Evolutionary conservation across 2,113 vertebrate genomes (phyloP).

Genomic region (Caracal caracal): DNA sequence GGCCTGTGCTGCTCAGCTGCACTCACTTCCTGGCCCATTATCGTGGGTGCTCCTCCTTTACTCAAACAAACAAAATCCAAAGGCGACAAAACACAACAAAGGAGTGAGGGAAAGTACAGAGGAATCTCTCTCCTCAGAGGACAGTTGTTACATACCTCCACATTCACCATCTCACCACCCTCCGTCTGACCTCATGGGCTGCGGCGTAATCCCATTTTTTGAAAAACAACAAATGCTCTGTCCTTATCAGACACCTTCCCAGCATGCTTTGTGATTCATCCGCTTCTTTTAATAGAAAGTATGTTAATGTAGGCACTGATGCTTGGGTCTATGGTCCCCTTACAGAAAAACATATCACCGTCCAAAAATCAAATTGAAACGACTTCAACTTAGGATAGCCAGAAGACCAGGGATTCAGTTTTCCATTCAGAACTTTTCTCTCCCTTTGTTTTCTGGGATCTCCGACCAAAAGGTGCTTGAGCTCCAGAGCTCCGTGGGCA

Average conservation of each 20-base stretch:
- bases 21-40: not conserved
- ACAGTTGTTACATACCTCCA: not conserved
- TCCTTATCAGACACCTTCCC: not conserved
- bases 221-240: not conserved
- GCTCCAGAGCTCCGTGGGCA: not conserved
- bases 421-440: not conserved
- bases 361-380: not conserved
- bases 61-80: not conserved
- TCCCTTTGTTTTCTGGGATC: not conserved
- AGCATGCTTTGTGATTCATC: not conserved
- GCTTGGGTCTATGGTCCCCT: not conserved
- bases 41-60: not conserved
- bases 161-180: not conserved
- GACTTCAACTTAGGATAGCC: not conserved
- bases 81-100: not conserved
- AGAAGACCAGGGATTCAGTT: not conserved
- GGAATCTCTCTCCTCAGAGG: not conserved
- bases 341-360: not conserved
- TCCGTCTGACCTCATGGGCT: not conserved
- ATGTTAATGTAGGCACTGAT: not conserved
- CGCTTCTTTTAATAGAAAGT: not conserved
- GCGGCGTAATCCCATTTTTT: not conserved
- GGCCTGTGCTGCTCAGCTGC: accelerated
- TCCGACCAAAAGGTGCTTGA: not conserved
- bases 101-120: not conserved